Evolutionary conservation across 2,113 vertebrate species (phyloP).

Genomic region (Sclerurus mexicanus): DNA sequence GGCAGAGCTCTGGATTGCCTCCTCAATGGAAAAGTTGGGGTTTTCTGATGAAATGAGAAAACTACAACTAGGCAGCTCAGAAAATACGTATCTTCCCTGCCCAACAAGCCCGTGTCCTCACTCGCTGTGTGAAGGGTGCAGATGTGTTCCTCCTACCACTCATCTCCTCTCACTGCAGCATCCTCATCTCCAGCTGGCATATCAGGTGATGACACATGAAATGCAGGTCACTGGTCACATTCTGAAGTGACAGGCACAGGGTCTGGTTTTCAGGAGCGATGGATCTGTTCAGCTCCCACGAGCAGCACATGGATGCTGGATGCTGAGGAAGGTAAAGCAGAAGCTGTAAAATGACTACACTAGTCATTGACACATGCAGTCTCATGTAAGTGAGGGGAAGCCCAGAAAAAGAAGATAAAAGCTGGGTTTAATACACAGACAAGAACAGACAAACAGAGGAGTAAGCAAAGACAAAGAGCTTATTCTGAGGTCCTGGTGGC

Average conservation of each 20-base stretch:
- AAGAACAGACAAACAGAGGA: neutral
- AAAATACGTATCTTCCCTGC: neutral
- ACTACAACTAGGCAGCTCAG: neutral
- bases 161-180: neutral
- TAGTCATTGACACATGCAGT: neutral
- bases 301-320: neutral
- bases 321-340: neutral
- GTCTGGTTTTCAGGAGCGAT: neutral
- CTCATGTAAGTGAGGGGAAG: neutral
- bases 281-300: neutral
- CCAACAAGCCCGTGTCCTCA: neutral
- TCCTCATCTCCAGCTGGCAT: neutral
- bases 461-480: neutral
- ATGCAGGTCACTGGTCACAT: neutral
- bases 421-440: neutral
- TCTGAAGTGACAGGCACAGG: neutral
- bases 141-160: neutral
- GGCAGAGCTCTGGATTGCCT: neutral
- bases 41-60: neutral
- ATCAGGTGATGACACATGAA: neutral
- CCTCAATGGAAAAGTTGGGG: neutral
- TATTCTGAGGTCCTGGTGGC: neutral
- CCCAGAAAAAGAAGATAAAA: neutral
- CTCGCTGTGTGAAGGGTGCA: neutral
- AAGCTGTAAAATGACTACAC: neutral